Conservation (phyloP, 2,113 vertebrate species). For the Rallus limicola region DNA sequence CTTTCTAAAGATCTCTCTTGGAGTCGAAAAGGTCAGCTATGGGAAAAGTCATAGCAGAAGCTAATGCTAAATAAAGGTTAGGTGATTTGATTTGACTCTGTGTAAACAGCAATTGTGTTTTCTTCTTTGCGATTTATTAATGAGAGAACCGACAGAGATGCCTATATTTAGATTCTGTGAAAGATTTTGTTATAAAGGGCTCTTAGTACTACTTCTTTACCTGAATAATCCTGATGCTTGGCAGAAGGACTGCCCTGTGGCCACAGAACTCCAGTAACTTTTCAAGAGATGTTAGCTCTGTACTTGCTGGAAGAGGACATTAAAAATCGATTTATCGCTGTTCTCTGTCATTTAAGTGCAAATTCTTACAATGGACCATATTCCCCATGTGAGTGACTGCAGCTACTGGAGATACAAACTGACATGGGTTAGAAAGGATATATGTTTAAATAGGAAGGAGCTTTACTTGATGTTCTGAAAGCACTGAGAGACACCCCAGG, state of each 20-base stretch:
- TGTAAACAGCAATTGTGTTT: conserved; percentile 12
- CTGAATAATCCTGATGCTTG: neutral
- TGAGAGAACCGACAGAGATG: neutral
- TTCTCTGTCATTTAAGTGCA: neutral
- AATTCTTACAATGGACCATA: neutral
- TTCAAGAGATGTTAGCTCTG: neutral
- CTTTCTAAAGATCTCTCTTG: conserved; percentile 11
- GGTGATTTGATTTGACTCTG: conserved; percentile 14
- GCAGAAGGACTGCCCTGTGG: neutral
- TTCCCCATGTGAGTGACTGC: neutral
- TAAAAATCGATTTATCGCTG: neutral
- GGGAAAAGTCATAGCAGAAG: conserved; percentile 1
- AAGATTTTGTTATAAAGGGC: neutral
- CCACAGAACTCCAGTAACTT: neutral
- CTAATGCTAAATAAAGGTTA: conserved; percentile 30
- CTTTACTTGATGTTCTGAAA: neutral
- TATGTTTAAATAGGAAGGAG: neutral
- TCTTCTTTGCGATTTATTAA: conserved; percentile 20
- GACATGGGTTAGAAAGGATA: neutral
- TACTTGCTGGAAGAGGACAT: neutral
- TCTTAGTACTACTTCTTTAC: neutral
- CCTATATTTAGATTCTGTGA: neutral
- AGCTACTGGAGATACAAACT: neutral
- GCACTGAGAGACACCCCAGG: neutral
- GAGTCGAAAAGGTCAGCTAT: conserved; percentile 26